Evolutionary conservation across 2,113 vertebrate genomes (phyloP).

Genomic region (human): DNA sequence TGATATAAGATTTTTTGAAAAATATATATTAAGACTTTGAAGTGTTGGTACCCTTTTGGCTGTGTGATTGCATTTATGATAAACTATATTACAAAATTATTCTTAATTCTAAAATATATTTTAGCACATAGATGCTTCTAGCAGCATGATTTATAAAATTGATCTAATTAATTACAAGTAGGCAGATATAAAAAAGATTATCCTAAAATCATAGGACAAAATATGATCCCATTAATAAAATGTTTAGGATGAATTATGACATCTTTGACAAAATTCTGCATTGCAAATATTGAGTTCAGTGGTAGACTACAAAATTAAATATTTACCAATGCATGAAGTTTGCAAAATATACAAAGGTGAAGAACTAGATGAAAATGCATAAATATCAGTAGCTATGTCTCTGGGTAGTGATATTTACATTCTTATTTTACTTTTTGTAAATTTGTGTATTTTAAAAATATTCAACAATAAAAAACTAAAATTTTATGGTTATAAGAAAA

Average conservation of each 20-base stretch:
- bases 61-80: background rate
- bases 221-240: background rate
- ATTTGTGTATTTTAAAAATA: background rate
- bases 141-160: background rate
- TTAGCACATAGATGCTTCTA: background rate
- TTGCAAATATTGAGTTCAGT: background rate
- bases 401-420: background rate
- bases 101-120: background rate
- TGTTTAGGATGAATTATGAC: background rate
- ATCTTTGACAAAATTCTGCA: background rate
- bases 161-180: background rate
- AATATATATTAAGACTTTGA: background rate
- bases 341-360: background rate
- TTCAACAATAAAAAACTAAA: background rate
- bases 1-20: background rate
- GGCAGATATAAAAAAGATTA: background rate
- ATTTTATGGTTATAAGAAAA: background rate
- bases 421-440: background rate
- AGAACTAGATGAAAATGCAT: background rate
- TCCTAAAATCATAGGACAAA: background rate
- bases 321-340: background rate
- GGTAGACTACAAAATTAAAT: background rate
- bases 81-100: background rate
- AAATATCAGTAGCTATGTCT: background rate
- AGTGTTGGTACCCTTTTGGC: background rate